These are phyloP conservation scores for Drosophila rellima DNA, from an alignment of 2,888 invertebrate genomes.

Conservation along the genomic window DNA sequence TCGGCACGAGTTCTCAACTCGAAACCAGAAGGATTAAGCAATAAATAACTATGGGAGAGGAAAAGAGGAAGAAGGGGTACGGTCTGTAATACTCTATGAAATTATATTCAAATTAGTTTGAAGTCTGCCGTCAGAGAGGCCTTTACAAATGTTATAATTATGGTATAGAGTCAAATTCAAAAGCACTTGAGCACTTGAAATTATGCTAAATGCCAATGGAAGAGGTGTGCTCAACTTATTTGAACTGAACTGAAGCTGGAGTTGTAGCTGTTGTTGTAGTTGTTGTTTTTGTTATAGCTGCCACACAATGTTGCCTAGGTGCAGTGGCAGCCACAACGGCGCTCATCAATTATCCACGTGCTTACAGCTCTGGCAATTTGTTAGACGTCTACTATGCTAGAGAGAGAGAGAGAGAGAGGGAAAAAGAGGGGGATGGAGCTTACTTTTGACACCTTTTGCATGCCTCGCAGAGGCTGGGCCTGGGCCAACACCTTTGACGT, in stretches of 20 bases:
- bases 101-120: conserved; percentile 82
- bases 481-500: conserved; percentile 65
- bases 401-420: not conserved
- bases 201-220: conserved; percentile 71
- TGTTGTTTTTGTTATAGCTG: not conserved
- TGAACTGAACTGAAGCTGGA: conserved; percentile 14
- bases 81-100: conserved; percentile 64
- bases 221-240: conserved; percentile 26
- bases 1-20: conserved; percentile 62
- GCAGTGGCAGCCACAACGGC: conserved; percentile 51
- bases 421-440: not conserved
- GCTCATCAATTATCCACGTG: conserved; percentile 78
- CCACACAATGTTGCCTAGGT: conserved; percentile 46
- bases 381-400: conserved; percentile 62
- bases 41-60: conserved; percentile 65
- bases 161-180: conserved; percentile 49
- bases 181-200: conserved; percentile 61
- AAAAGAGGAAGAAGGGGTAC: conserved; percentile 9
- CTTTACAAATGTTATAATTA: conserved; percentile 73
- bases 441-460: conserved; percentile 73
- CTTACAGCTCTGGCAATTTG: conserved; percentile 71
- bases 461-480: conserved; percentile 47
- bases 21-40: conserved; percentile 78
- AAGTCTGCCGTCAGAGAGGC: conserved; percentile 61
- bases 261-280: not conserved